Evolutionary conservation across 2,797 vertebrate genomes (phyloP), one percentile per base, ranked within the genome.

Genomic region (Anguilla megastoma): DNA sequence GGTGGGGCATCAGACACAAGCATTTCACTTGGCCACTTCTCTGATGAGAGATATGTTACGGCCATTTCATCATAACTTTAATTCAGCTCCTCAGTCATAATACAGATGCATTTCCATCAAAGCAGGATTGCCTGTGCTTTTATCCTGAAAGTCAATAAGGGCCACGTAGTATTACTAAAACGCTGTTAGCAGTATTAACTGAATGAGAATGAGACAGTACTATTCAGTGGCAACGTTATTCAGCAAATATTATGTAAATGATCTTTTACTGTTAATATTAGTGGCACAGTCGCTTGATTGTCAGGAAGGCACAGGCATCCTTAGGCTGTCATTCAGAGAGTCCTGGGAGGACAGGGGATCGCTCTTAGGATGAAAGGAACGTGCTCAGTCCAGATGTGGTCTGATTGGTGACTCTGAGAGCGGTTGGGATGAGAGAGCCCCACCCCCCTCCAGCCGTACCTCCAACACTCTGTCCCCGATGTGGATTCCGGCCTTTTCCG

Each of bases 391-490:
- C 21, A 50, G 79, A 48, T 21, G 27, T 16, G 18, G 14, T 54
- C 82, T 56, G 27, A n/a, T 4, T 56, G n/a, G 52, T 60, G 27
- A 3, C 30, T 10, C 9, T 36, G 2, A 27, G 30, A 66, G 6
- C n/a, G 50, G 7, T 45, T n/a, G 14, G n/a, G 8, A 54, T 3
- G 10, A 33, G 14, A 30, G 83, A 56, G 48, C 12, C 27, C 14
- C 33, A 3, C 79, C 45, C 41, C 0, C 16, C 56, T 58, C 56
- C n/a, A 6, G 84, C 27, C 83, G 56, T 94, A 97, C 96, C 95
- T 97, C 96, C 88, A 96, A 71, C 60, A 92, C 88, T 93, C 93
- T 93, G 88, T 96, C 96, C 92, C 94, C 95, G 89, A 95, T 90
- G 82, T 95, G 94, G 89, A 96, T 2, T 0, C 95, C 96, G 41